Evolutionary conservation across 2,888 invertebrate genomes (phyloP), one percentile per base, ranked within the genome.

Genomic region (Protonemura montana): DNA sequence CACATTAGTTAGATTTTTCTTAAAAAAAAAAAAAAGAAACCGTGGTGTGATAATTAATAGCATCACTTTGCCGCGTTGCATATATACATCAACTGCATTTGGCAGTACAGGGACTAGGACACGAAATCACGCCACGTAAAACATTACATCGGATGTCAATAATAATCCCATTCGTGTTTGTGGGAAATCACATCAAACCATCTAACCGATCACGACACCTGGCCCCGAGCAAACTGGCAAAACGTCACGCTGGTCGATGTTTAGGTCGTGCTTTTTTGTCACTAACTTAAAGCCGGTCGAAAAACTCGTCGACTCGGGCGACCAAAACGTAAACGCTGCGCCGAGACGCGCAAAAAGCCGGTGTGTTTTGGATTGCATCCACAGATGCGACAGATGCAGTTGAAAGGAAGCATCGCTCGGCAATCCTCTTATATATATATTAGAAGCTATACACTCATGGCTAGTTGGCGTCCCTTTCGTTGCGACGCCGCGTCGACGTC

Each of bases 311-410:
- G n/a, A n/a, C n/a, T n/a, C n/a, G 59, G 59, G 13, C 59, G 59
- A 59, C 59, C 16, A 2, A 59, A 21, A 59, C 59, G 59, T 21
- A 35, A 35, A 35, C 35, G 35, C 35, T 35, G 35, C 10, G 35
- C 10, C 35, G 35, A 35, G 35, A 35, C 59, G 21, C 16, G 59
- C 59, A 59, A 59, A 59, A 59, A 59, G 59, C 59, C 59, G 16
- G 59, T 59, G 59, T 59, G 59, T 59, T 10, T 59, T 59, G 59
- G 21, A 59, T 59, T 21, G 59, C 59, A 59, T 59, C 59, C 21
- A 59, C 59, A 59, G 59, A 59, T 59, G 59, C 21, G 59, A 59
- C 59, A 59, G 59, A 59, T 59, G 59, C 59, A 59, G 59, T 59
- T 59, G 59, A 21, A 59, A 21, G 21, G 59, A 59, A 59, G 59